Percentiles rank a stretch among this genome's conserved stretches.
phyloP scores from a whole-genome alignment of 2,888 invertebrate species.

The Arctia plantaginis region DNA sequence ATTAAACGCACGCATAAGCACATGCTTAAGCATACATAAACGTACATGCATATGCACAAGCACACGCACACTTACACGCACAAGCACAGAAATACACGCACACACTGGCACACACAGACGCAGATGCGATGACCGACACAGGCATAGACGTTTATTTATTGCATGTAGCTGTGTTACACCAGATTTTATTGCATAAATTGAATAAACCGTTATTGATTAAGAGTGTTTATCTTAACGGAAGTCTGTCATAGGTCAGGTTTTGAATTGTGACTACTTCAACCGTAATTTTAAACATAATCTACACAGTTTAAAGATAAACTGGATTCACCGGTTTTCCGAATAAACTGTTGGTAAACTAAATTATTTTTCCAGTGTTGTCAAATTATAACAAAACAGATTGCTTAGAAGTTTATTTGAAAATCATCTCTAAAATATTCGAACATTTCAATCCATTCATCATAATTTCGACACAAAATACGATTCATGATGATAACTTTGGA shows the following conservation, averaged over 20 bases:
- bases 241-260: not conserved
- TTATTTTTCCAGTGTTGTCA: no score
- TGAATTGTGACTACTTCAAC: not conserved
- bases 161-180: no score
- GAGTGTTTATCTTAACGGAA: not conserved
- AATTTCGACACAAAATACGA: not conserved
- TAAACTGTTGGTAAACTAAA: not conserved
- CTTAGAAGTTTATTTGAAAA: not conserved
- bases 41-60: no score
- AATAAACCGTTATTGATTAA: not conserved
- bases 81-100: not conserved
- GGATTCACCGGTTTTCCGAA: not conserved
- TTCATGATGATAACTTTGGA: not conserved
- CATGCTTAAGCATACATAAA: no score
- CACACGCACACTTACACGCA: not conserved
- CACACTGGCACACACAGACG: not conserved
- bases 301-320: not conserved
- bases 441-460: not conserved
- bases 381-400: no score
- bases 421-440: not conserved
- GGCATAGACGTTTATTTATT: not conserved
- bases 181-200: not conserved
- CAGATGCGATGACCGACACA: not conserved
- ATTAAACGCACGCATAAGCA: no score
- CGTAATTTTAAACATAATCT: not conserved